A percentile compares a stretch with the other conserved stretches of the same genome.
Conservation (phyloP, 2,113 vertebrate species). For the Rhinopomastus cyanomelas region DNA sequence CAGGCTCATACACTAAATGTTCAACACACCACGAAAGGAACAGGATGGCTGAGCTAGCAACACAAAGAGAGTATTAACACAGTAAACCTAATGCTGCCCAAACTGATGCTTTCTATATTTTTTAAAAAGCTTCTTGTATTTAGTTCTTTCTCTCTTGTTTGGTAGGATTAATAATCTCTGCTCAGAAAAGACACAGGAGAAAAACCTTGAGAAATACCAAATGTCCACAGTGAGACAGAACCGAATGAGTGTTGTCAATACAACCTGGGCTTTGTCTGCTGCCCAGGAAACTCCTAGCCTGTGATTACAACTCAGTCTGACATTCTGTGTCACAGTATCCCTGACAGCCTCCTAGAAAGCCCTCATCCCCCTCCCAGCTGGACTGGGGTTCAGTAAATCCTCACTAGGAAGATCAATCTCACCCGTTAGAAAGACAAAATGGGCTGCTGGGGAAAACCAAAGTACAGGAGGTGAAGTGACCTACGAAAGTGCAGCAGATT, state of each 20-base stretch:
- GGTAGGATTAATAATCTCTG: background rate
- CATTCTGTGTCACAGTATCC: background rate
- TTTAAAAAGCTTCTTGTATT: conserved; percentile 3
- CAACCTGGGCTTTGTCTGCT: background rate
- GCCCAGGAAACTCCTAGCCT: background rate
- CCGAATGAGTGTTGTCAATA: background rate
- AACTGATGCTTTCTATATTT: background rate
- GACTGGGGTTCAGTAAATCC: background rate
- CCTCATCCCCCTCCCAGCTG: background rate
- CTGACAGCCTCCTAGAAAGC: background rate
- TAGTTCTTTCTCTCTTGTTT: background rate
- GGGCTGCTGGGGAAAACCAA: background rate
- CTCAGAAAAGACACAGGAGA: background rate
- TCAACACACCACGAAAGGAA: background rate
- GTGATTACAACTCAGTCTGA: background rate
- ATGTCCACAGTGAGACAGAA: background rate
- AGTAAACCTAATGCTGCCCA: background rate
- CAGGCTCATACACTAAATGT: background rate
- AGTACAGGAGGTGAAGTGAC: background rate
- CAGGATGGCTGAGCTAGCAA: background rate
- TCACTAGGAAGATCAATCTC: background rate
- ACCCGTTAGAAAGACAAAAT: background rate
- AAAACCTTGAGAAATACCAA: background rate
- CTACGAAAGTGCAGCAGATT: background rate
- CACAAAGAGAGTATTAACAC: background rate